A percentile compares a stretch with the other conserved stretches of the same genome.
Conservation (phyloP, 2,888 invertebrate species). For the Aporophyla nigra region DNA sequence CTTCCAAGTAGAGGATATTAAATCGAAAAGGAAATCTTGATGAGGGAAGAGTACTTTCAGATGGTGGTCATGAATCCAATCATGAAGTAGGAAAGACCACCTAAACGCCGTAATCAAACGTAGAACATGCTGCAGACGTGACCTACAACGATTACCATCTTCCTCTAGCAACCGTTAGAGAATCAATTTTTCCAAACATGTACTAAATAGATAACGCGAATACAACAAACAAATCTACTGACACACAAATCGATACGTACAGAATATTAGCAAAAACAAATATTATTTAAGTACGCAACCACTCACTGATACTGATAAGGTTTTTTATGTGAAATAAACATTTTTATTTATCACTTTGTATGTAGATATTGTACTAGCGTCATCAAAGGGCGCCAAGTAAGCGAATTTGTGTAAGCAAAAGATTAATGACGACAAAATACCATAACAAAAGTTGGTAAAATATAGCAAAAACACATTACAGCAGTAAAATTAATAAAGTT, state of each 20-base stretch:
- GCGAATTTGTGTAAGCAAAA: neutral
- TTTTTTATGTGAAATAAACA: constrained; percentile 63
- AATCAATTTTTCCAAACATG: constrained; percentile 11
- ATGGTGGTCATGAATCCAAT: neutral
- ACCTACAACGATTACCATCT: constrained; percentile 18
- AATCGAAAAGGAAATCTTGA: neutral
- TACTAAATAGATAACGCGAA: constrained; percentile 35
- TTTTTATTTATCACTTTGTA: constrained; percentile 58
- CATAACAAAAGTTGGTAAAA: neutral
- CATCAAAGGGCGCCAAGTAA: constrained; percentile 24
- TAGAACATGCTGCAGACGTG: neutral
- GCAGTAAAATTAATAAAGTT: neutral
- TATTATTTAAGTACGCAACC: constrained; percentile 62
- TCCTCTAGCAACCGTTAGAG: neutral
- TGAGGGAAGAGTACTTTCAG: neutral
- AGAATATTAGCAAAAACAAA: constrained; percentile 61
- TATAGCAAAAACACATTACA: neutral
- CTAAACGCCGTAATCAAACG: neutral
- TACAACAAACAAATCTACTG: constrained; percentile 60
- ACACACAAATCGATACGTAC: constrained; percentile 57
- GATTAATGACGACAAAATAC: neutral
- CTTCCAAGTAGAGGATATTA: neutral
- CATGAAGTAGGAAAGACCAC: neutral
- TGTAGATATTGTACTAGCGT: constrained; percentile 35
- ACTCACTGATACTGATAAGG: constrained; percentile 61